phyloP scores from a whole-genome alignment of 2,113 vertebrate genomes.

The Quiscalus mexicanus region DNA sequence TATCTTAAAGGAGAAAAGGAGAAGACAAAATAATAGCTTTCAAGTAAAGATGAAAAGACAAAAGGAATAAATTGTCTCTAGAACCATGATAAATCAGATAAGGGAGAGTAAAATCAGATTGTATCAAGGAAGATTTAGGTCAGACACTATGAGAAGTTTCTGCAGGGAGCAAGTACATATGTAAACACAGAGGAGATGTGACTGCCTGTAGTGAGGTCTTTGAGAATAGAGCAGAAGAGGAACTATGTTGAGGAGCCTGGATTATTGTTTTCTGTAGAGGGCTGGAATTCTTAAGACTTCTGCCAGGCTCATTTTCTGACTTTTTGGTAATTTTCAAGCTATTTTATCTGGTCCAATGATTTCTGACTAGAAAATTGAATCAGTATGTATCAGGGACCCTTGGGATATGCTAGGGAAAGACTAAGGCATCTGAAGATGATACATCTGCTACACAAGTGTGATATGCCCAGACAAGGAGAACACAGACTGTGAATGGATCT shows the following conservation, averaged over 20 bases:
- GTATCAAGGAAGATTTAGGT: neutral
- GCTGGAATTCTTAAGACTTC: neutral
- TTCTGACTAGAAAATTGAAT: neutral
- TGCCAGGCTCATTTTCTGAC: neutral
- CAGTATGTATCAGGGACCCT: neutral
- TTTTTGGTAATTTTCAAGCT: neutral
- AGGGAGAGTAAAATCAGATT: neutral
- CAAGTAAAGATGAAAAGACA: neutral
- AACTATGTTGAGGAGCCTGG: neutral
- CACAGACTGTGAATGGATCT: neutral
- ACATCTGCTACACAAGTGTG: neutral
- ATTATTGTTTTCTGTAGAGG: neutral
- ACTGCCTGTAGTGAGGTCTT: neutral
- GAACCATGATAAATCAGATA: neutral
- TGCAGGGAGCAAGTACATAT: neutral
- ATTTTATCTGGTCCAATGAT: neutral
- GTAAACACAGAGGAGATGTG: neutral
- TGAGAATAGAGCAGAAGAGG: neutral
- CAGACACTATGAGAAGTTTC: neutral
- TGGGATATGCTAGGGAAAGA: neutral
- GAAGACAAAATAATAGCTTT: neutral
- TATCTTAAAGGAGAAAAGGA: neutral
- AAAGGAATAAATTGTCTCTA: neutral
- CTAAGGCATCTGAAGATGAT: neutral
- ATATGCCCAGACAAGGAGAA: neutral